Evolutionary conservation across 92 coral and sea anemone genomes (phyloP).

Genomic region (Umimayanthus chanpuru): DNA sequence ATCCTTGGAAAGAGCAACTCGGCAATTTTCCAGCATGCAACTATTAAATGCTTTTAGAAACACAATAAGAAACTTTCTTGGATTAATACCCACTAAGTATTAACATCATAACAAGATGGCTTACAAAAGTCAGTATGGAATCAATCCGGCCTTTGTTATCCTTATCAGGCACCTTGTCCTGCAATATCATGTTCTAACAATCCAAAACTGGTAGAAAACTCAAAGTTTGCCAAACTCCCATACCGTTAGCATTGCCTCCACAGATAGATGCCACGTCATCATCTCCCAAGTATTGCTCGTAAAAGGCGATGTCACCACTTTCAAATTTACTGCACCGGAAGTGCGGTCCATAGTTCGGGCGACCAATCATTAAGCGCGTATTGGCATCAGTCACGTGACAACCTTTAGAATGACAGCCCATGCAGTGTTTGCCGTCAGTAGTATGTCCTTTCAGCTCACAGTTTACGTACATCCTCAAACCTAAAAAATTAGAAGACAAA

Average conservation of each 20-base stretch:
- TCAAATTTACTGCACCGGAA: slow-evolving; percentile 92
- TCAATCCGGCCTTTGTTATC: no score
- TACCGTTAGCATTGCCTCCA: slow-evolving; percentile 60
- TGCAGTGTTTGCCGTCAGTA: slow-evolving; percentile 77
- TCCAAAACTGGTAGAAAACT: no score
- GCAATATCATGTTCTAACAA: no score
- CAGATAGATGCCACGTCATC: slow-evolving; percentile 79
- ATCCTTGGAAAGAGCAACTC: no score
- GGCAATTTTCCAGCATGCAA: no score
- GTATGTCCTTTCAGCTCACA: slow-evolving; percentile 84
- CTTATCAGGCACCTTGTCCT: no score
- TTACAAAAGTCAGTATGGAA: no score
- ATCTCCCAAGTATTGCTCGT: slow-evolving; percentile 78
- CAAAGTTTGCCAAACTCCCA: not conserved
- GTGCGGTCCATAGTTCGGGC: slow-evolving; percentile 92
- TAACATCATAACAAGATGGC: no score
- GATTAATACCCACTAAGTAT: no score
- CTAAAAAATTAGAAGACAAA: slow-evolving; percentile 41
- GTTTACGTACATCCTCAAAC: slow-evolving; percentile 88
- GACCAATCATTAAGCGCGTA: slow-evolving; percentile 87
- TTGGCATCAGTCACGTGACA: slow-evolving; percentile 91
- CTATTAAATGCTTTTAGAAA: no score
- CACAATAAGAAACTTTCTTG: no score
- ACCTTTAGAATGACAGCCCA: slow-evolving; percentile 88
- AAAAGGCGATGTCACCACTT: slow-evolving; percentile 91